Conservation (phyloP, 2,113 vertebrate genomes). For the Cyphomyrus discorhynchus region DNA sequence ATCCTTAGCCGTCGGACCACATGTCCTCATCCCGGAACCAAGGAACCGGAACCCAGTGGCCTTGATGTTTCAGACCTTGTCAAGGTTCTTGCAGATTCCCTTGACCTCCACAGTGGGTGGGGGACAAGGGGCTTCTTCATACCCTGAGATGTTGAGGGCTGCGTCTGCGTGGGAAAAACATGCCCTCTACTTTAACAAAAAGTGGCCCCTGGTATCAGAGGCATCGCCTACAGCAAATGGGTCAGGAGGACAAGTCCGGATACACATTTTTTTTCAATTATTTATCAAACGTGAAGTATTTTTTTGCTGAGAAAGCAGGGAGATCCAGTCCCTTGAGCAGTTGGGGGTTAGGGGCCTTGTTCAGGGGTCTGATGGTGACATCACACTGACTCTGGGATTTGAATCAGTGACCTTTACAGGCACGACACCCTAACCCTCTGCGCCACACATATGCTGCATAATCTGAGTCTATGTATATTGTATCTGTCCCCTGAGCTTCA, state of each 20-base stretch:
- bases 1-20: not conserved
- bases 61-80: not conserved
- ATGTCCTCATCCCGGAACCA: not conserved
- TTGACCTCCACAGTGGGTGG: not conserved
- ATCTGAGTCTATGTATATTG: not conserved
- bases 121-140: not conserved
- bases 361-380: not conserved
- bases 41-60: not conserved
- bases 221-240: not conserved
- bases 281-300: not conserved
- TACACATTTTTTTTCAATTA: not conserved
- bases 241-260: not conserved
- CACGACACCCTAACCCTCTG: not conserved
- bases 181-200: not conserved
- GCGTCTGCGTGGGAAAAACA: not conserved
- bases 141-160: not conserved
- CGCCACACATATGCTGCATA: not conserved
- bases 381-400: not conserved
- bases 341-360: not conserved
- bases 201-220: not conserved
- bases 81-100: not conserved
- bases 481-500: not conserved
- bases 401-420: not conserved
- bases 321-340: not conserved
- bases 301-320: not conserved